Base-by-base conservation (phyloP, 2,888 invertebrate genomes). In the Cantharis rufa region DNA sequence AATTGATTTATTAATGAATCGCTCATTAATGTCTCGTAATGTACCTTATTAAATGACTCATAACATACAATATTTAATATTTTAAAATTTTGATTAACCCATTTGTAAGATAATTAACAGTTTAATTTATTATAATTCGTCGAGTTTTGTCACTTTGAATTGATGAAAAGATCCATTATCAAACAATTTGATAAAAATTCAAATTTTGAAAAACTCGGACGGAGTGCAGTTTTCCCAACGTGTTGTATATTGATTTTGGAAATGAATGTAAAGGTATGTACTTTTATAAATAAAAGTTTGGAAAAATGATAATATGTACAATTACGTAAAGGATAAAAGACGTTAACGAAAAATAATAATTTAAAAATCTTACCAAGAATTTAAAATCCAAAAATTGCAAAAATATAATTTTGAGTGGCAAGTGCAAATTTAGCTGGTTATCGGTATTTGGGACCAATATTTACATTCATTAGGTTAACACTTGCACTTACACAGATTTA, bases 401-500 rank as follows among this genome's bases (percentile, higher is more conserved):
- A 48, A 48, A n/a, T 48, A 48, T 48, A 32, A 32, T 48, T 48
- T 48, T n/a, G 48, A 64, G 48, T 64, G 61, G 18, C 61, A 28
- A 73, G 64, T 18, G 64, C 21, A 66, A 66, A 21, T 21, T 21
- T 66, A 63, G 13, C 32, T 69, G 73, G 61, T 15, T 48, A 74
- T 69, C 64, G 63, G 70, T 75, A 75, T 72, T 76, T 74, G 66
- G 70, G 70, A 68, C 76, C 76, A 77, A 77, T 77, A 77, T 77
- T 77, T 77, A 77, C 76, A 73, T 77, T 63, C 69, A 77, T 75
- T 77, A 80, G 77, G 75, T 78, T 21, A 24, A 66, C 75, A 80
- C 74, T 77, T 79, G 72, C 80, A 80, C 78, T 77, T 72, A 73
- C 73, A 77, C 76, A 77, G 48, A 78, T 78, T 80, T 77, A 77